A percentile compares a stretch with the other conserved stretches of the same genome.
Evolutionary conservation across 2,113 vertebrate genomes (phyloP).

Genomic region (Petrocephalus microphthalmus): DNA sequence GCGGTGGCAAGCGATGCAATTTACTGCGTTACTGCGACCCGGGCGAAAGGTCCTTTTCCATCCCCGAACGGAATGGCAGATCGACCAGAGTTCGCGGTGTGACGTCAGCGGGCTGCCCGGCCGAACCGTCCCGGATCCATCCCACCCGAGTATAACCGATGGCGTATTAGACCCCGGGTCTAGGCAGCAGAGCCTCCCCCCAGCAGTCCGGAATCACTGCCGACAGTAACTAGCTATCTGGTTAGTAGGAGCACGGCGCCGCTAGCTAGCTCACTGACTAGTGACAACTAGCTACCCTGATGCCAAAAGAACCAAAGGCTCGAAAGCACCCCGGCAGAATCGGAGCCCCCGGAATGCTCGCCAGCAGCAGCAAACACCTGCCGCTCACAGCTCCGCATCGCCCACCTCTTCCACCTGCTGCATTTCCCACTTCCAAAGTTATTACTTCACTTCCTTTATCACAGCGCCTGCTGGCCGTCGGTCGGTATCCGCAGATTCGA

Average conservation of each 20-base stretch:
- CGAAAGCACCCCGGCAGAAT: not conserved
- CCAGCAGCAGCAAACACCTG: not conserved
- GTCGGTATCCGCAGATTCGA: slow-evolving; percentile 15
- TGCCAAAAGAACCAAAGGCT: not conserved
- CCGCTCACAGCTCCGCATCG: not conserved
- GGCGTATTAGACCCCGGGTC: not conserved
- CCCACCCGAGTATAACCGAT: not conserved
- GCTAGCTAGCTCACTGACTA: not conserved
- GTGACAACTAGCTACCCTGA: not conserved
- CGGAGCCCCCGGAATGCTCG: not conserved
- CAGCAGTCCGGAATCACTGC: not conserved
- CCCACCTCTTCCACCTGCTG: slow-evolving; percentile 9
- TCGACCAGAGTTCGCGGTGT: not conserved
- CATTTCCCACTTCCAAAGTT: slow-evolving; percentile 7
- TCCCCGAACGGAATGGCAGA: not conserved
- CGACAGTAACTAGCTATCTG: not conserved
- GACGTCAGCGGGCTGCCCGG: not conserved
- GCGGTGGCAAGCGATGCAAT: not conserved
- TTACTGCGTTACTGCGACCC: not conserved
- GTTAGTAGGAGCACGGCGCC: not conserved
- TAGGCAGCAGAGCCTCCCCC: not conserved
- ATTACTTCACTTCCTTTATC: slow-evolving; percentile 24
- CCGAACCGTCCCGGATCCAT: not conserved
- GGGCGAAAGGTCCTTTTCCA: not conserved
- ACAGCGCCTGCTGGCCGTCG: not conserved